phyloP scores from a whole-genome alignment of 2,113 vertebrate genomes.

The Pandion haliaetus region DNA sequence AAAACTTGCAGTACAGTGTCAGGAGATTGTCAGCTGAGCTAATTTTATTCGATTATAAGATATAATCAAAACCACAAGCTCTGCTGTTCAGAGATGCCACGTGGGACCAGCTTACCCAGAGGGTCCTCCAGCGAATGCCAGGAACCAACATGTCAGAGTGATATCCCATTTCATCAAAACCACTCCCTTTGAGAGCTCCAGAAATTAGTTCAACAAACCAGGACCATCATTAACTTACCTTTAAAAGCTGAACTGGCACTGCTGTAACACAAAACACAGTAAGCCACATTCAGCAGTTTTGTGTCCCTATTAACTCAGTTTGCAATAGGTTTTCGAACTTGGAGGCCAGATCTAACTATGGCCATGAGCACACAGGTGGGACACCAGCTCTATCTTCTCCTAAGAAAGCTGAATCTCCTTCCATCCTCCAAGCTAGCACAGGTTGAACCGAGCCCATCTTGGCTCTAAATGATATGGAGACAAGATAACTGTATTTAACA shows the following conservation, averaged over 20 bases:
- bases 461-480: rapidly evolving
- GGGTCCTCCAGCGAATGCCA: rapidly evolving
- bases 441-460: background rate
- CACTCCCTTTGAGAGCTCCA: background rate
- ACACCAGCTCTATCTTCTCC: background rate
- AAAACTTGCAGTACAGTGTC: background rate
- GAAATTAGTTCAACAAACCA: no score
- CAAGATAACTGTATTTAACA: background rate
- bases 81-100: background rate
- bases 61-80: background rate
- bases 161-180: background rate
- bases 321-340: background rate
- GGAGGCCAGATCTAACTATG: background rate
- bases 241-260: background rate
- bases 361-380: background rate
- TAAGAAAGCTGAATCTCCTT: background rate
- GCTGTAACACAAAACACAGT: background rate
- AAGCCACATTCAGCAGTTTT: background rate
- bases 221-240: background rate
- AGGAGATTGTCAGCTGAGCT: background rate
- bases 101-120: no score
- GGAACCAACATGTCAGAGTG: background rate
- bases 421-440: background rate
- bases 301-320: no score
- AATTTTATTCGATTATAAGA: background rate